Base-by-base conservation (phyloP, 1,140 invertebrate genomes). In the Pseudobourletiella spinata region DNA sequence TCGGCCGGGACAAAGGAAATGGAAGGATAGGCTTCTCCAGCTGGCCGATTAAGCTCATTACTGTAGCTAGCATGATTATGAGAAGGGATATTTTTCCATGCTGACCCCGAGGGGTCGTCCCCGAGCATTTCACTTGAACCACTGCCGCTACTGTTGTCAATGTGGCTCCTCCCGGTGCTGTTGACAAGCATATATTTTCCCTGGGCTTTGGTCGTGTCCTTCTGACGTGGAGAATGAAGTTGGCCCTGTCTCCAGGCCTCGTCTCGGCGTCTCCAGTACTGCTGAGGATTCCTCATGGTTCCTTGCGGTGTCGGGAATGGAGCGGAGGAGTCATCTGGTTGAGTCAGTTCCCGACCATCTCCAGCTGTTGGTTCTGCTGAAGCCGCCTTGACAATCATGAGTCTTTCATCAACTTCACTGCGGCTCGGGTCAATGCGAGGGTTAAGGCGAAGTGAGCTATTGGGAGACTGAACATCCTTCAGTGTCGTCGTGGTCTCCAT, bases 331-430 rank as follows among this genome's bases (percentile, higher is more conserved):
- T 46, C 44, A 46, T 46, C 44, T 8, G 44, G 4, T 20, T 46
- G 44, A 46, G 18, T 46, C 44, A 46, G 8, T 6, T 46, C 44
- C 15, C 22, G 44, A 46, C 14, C 30, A 57, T 57, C 39, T 57
- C 20, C n/a, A 56, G 25, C 26, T 56, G 54, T 30, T 56, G 32
- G 26, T 56, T 32, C 54, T n/a, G 26, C 24, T 11, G 54, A 30
- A 54, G 24, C 8, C n/a, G 18, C 20, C 46, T 50, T 18, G 46
- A 18, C 46, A 18, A 11, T 39, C 32, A 39, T 39, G 32, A 39
- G 32, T 39, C 32, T 39, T 39, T 39, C 32, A 39, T 39, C 32
- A 39, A 39, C 32, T 39, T 39, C 32, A 39, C n/a, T n/a, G n/a
- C n/a, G n/a, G n/a, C 32, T 39, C 8, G 32, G 32, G 32, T 39